These are phyloP conservation scores for Haemorhous mexicanus DNA, from an alignment of 2,113 vertebrate genomes.

Conservation along the genomic window DNA sequence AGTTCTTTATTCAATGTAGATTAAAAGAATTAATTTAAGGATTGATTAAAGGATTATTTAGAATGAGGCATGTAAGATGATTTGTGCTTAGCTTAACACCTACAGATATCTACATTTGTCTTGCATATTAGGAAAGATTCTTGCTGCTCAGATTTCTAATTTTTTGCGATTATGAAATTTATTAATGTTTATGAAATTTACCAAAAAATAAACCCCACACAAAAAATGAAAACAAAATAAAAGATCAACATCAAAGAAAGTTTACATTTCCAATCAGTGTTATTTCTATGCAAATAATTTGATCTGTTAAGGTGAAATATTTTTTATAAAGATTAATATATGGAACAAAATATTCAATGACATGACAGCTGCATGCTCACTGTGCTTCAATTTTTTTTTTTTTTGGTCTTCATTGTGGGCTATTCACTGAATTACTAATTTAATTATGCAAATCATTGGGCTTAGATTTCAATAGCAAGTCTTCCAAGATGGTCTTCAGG, in stretches of 20 bases:
- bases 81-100: not conserved
- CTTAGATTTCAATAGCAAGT: not conserved
- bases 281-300: not conserved
- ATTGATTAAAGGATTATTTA: not conserved
- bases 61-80: not conserved
- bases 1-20: not conserved
- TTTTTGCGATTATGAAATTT: not conserved
- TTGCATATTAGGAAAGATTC: not conserved
- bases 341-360: not conserved
- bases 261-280: not conserved
- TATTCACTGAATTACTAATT: not conserved
- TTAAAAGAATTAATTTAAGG: not conserved
- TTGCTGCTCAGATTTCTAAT: not conserved
- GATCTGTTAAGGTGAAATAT: not conserved
- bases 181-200: not conserved
- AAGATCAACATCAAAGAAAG: not conserved
- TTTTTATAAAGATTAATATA: not conserved
- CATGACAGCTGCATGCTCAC: not conserved
- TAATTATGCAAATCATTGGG: rapidly evolving
- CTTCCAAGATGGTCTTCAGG: not conserved
- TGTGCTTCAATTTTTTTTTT: not conserved
- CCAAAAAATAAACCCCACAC: not conserved
- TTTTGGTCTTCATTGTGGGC: not conserved
- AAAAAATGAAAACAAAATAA: not conserved
- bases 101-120: not conserved